Percentiles rank a stretch among this genome's conserved stretches.
Evolutionary conservation across 2,797 vertebrate genomes (phyloP).

Genomic region (Leucoraja ocellata): DNA sequence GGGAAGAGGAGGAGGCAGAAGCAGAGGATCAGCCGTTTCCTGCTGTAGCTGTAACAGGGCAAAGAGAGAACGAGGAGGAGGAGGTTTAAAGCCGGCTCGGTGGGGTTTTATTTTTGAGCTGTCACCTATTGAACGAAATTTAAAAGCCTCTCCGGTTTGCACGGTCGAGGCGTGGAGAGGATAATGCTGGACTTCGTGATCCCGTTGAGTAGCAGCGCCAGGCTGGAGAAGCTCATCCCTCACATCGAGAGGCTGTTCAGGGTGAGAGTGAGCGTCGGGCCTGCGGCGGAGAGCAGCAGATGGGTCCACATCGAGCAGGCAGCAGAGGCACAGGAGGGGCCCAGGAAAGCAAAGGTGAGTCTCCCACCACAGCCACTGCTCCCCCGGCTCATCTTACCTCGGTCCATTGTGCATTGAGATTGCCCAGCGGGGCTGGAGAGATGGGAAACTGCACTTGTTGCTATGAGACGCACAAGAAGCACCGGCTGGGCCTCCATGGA

Average conservation of each 20-base stretch:
- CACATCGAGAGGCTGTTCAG: slow-evolving; percentile 51
- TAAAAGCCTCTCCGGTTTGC: neutral
- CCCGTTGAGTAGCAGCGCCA: slow-evolving; percentile 37
- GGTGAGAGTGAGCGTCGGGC: slow-evolving; percentile 48
- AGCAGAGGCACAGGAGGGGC: slow-evolving; percentile 59
- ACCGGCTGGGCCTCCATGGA: slow-evolving; percentile 9
- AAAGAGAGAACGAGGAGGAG: neutral
- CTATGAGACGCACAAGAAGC: slow-evolving; percentile 14
- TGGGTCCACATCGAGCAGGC: slow-evolving; percentile 46
- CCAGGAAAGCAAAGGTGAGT: slow-evolving; percentile 62
- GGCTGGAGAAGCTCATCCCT: slow-evolving; percentile 50
- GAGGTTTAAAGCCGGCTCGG: neutral
- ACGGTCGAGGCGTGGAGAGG: neutral
- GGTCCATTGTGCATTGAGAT: neutral
- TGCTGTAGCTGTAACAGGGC: neutral
- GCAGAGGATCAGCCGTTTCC: slow-evolving; percentile 41
- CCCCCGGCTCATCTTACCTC: neutral
- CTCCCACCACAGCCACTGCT: neutral
- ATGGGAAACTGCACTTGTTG: neutral
- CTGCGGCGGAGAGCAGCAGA: slow-evolving; percentile 50
- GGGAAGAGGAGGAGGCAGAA: slow-evolving; percentile 41
- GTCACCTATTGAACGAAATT: neutral
- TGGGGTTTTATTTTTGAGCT: neutral
- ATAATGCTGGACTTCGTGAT: slow-evolving; percentile 42
- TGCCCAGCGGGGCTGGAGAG: neutral